phyloP scores from a whole-genome alignment of 2,113 vertebrate species.

The Emydura subglobosa region DNA sequence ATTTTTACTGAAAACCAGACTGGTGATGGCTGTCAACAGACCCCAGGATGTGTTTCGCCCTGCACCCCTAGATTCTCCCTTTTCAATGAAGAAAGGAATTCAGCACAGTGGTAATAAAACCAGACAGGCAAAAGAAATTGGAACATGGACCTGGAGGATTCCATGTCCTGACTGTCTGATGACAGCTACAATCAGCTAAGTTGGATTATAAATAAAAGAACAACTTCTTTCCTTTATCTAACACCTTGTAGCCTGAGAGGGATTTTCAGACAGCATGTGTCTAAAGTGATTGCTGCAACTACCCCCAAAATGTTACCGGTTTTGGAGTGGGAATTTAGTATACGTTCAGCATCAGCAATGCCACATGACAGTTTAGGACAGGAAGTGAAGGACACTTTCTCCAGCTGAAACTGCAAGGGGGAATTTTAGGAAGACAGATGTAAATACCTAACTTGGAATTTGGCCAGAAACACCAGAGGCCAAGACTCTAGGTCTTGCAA shows the following conservation, averaged over 20 bases:
- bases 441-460: background rate
- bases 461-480: background rate
- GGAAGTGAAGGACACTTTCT: background rate
- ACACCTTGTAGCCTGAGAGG: accelerated
- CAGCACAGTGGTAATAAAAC: background rate
- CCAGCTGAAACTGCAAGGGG: background rate
- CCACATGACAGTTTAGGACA: background rate
- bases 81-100: background rate
- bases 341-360: background rate
- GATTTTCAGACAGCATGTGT: background rate
- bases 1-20: background rate
- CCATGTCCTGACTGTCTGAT: background rate
- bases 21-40: background rate
- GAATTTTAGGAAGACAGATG: background rate
- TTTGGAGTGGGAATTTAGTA: background rate
- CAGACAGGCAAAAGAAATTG: background rate
- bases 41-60: background rate
- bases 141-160: background rate
- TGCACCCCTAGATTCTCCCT: background rate
- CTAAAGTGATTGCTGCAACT: background rate
- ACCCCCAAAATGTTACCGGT: background rate
- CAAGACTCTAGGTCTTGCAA: background rate
- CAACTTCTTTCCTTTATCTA: background rate
- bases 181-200: background rate
- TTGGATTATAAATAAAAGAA: background rate